These are phyloP conservation scores for Sesia apiformis DNA, from an alignment of 2,888 invertebrate genomes.

Conservation along the genomic window DNA sequence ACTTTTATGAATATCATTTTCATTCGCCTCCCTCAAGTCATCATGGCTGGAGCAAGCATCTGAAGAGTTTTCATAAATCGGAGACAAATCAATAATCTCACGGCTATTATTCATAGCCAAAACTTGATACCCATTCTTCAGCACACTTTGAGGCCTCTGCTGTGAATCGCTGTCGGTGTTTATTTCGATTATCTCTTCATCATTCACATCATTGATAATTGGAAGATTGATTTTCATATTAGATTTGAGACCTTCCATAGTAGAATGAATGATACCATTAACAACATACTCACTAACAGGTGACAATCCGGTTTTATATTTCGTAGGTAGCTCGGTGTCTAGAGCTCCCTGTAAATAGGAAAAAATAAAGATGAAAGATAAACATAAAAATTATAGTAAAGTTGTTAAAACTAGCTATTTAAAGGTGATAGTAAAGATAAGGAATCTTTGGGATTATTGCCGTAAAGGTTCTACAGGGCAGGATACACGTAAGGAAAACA, in stretches of 20 bases:
- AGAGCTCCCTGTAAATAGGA: slow-evolving; percentile 40
- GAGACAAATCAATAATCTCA: slow-evolving; percentile 64
- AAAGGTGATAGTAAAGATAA: too few relatives aligned
- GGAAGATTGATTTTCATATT: slow-evolving; percentile 66
- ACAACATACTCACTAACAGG: slow-evolving; percentile 57
- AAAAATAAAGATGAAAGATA: slow-evolving; percentile 1
- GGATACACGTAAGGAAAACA: background rate
- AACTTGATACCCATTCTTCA: slow-evolving; percentile 60
- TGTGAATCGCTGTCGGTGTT: slow-evolving; percentile 23
- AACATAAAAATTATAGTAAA: too few relatives aligned
- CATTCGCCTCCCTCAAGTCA: slow-evolving; percentile 47
- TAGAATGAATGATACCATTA: slow-evolving; percentile 59
- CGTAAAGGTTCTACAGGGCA: too few relatives aligned
- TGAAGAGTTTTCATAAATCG: slow-evolving; percentile 68
- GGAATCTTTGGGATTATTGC: too few relatives aligned
- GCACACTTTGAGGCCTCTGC: slow-evolving; percentile 25
- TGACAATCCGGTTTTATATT: slow-evolving; percentile 59
- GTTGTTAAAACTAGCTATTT: too few relatives aligned
- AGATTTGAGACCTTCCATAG: slow-evolving; percentile 63
- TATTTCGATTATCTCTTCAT: slow-evolving; percentile 58
- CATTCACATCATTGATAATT: slow-evolving; percentile 63
- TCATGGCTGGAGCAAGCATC: slow-evolving; percentile 69
- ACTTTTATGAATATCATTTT: slow-evolving; percentile 48
- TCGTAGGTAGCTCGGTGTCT: slow-evolving; percentile 58
- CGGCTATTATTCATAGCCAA: slow-evolving; percentile 47